Conservation (phyloP, 2,888 invertebrate species). For the Anthrax anthrax region DNA sequence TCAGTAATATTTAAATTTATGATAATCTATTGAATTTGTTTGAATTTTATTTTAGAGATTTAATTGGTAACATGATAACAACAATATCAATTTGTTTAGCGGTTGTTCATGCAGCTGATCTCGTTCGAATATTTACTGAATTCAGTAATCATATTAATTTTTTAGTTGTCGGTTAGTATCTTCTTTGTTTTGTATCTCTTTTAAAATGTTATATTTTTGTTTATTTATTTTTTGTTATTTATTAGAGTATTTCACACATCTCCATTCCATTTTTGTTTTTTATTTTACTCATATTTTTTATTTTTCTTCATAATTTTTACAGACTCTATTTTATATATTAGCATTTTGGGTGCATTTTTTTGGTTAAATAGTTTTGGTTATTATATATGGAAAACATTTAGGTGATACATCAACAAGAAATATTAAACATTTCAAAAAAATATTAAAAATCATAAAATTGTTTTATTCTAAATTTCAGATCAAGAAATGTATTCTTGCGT, state of each 20-base stretch:
- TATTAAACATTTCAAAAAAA: no score
- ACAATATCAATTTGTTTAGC: conserved; percentile 67
- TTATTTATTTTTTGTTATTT: no score
- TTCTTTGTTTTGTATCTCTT: no score
- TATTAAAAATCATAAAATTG: no score
- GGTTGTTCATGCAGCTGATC: conserved; percentile 59
- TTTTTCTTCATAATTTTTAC: conserved; percentile 28
- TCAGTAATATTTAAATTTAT: no score
- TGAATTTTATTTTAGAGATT: conserved; percentile 36
- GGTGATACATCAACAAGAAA: conserved; percentile 37
- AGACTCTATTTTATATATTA: conserved; percentile 65
- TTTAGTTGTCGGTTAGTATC: conserved; percentile 53
- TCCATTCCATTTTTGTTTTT: no score
- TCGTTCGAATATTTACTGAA: conserved; percentile 65
- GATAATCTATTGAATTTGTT: neutral
- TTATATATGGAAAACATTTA: conserved; percentile 79
- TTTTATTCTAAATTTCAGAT: no score
- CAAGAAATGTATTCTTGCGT: conserved; percentile 67
- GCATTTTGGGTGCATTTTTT: conserved; percentile 66
- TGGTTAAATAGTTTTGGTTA: conserved; percentile 78
- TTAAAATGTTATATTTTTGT: no score
- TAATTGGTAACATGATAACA: conserved; percentile 72
- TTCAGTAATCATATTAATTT: conserved; percentile 68
- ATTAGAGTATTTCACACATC: no score
- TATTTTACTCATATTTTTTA: no score